phyloP scores from a whole-genome alignment of 2,888 invertebrate genomes.

The Euclidia mi region DNA sequence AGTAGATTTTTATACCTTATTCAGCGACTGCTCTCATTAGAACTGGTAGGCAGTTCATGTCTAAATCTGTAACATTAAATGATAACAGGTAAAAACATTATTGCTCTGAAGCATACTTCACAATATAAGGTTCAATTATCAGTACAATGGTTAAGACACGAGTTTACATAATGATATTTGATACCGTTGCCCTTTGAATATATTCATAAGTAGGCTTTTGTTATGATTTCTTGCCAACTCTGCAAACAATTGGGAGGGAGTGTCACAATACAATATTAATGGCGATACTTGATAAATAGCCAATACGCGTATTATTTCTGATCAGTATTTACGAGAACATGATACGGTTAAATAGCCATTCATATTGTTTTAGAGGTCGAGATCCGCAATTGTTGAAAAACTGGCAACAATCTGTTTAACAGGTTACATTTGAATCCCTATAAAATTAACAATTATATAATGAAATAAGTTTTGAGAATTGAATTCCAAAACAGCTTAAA shows the following conservation, averaged over 20 bases:
- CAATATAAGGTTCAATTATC: no score
- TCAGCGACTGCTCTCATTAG: slow-evolving; percentile 5
- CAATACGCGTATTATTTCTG: slow-evolving; percentile 5
- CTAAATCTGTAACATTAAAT: neutral
- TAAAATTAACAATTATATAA: no score
- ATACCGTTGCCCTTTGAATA: slow-evolving; percentile 2
- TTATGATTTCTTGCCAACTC: slow-evolving; percentile 4
- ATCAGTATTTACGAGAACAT: neutral
- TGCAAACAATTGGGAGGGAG: slow-evolving; percentile 32
- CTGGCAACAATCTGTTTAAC: no score
- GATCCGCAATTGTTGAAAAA: neutral
- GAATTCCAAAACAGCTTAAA: no score
- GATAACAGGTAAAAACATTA: no score
- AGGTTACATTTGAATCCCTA: no score
- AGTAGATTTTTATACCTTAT: slow-evolving; percentile 13
- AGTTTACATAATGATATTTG: neutral
- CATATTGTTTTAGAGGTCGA: slow-evolving; percentile 1
- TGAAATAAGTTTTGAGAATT: no score
- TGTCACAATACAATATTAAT: slow-evolving; percentile 40
- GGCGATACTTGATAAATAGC: slow-evolving; percentile 40
- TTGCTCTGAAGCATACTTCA: no score
- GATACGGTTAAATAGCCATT: slow-evolving; percentile 1
- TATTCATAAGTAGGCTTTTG: slow-evolving; percentile 1
- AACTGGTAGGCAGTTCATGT: slow-evolving; percentile 5
- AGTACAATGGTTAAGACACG: neutral